Evolutionary conservation across 2,113 vertebrate species (phyloP).

Genomic region (Plectropomus leopardus): DNA sequence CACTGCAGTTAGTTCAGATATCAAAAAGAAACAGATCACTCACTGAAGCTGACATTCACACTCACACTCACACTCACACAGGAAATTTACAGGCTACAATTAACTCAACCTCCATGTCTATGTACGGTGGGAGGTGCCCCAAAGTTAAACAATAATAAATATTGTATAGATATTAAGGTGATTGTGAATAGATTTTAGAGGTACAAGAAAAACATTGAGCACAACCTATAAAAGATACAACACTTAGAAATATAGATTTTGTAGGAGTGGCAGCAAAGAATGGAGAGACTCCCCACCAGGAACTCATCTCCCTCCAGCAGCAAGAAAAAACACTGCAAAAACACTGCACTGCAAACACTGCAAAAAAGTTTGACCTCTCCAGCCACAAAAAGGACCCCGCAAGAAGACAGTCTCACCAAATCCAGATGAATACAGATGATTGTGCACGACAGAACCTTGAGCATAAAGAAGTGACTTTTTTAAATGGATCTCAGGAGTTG

Average conservation of each 20-base stretch:
- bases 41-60: not conserved
- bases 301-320: not conserved
- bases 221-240: not conserved
- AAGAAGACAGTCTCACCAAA: not conserved
- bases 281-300: not conserved
- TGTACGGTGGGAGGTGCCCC: too few species aligned
- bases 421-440: not conserved
- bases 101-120: too few species aligned
- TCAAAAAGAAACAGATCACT: not conserved
- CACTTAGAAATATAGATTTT: not conserved
- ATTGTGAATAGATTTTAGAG: not conserved
- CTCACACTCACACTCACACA: too few species aligned
- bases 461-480: not conserved
- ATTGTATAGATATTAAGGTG: not conserved
- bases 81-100: too few species aligned
- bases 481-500: not conserved
- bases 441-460: not conserved
- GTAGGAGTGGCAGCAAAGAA: not conserved
- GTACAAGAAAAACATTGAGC: not conserved
- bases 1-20: not conserved
- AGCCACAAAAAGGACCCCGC: not conserved
- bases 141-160: not conserved
- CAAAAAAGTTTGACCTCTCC: not conserved
- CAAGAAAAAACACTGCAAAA: not conserved
- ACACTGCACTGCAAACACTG: not conserved